A percentile compares a stretch with the other conserved stretches of the same genome.
phyloP scores from a whole-genome alignment of 1,140 invertebrate genomes.

The Heliconius congener region DNA sequence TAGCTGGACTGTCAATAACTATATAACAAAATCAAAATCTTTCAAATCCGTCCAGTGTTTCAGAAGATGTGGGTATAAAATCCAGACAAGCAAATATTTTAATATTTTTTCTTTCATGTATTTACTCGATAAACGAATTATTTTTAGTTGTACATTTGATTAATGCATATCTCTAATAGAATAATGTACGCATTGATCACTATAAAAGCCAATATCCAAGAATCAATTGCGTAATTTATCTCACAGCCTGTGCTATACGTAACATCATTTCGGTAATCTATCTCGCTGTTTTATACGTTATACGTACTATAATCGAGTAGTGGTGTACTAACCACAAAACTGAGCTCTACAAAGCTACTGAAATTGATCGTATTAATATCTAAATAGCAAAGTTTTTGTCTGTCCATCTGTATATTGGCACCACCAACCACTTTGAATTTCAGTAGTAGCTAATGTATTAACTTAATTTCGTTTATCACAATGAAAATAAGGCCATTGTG shows the following conservation, averaged over 20 bases:
- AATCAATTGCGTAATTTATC: constrained; percentile 43
- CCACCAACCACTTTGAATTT: background rate
- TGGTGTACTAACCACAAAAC: constrained; percentile 39
- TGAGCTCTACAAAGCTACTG: constrained; percentile 41
- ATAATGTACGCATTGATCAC: constrained; percentile 34
- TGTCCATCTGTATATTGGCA: background rate
- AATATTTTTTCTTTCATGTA: background rate
- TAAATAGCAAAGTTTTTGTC: constrained; percentile 54
- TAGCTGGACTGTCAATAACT: too few relatives aligned
- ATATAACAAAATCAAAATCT: too few relatives aligned
- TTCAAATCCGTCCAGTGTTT: too few relatives aligned
- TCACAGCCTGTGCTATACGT: constrained; percentile 38
- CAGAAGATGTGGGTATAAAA: too few relatives aligned
- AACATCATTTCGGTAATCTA: constrained; percentile 37
- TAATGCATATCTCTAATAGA: constrained; percentile 30
- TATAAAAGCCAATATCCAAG: constrained; percentile 42
- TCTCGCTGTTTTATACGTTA: constrained; percentile 32
- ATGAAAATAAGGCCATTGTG: too few relatives aligned
- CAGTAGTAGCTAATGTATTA: background rate
- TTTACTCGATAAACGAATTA: background rate
- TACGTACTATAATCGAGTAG: constrained; percentile 35
- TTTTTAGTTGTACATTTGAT: constrained; percentile 7
- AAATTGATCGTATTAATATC: constrained; percentile 57
- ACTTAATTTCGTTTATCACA: background rate
- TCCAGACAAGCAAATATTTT: too few relatives aligned